Evolutionary conservation across 2,113 vertebrate species (phyloP), one percentile per base, ranked within the genome.

Genomic region (Gavialis gangeticus): DNA sequence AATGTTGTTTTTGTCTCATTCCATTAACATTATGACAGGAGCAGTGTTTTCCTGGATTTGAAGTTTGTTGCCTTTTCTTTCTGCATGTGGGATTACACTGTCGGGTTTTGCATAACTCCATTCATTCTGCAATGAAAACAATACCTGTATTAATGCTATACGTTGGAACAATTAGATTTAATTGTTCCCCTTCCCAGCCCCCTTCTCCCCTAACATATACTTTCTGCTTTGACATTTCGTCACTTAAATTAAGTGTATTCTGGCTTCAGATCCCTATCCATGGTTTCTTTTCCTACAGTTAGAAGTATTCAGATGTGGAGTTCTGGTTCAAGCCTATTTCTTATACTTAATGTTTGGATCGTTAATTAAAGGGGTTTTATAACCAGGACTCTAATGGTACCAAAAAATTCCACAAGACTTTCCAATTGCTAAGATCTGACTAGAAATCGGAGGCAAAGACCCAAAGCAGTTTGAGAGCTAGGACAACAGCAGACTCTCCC

Each of bases 71-170:
- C 81, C n/a, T 22, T 55, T 55, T 62, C 13, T 67, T 90, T 62
- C 6, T 1, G 1, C 0, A 1, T 4, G 1, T 8, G 24, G 92
- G 69, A 3, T 15, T 3, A 3, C 77, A 75, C 58, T 15, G 0
- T 75, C 55, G 2, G 62, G 58, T 82, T 84, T 56, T 21, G 6
- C 3, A 0, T 46, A 6, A 1, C 2, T 15, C 58, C 71, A 4
- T 58, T 66, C 62, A 67, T 56, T 56, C 73, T 71, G 73, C 56
- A 17, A 13, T 11, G 12, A 12, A 54, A 77, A 73, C 46, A 16
- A 0, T 4, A 79, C 21, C 75, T 21, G 5, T 34, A 87, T n/a
- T 14, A 58, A 30, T 34, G 27, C 55, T 19, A 30, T 83, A 85
- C 79, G 27, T 2, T 22, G 27, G 77, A 28, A n/a, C 12, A 73